Evolutionary conservation across 2,888 invertebrate genomes (phyloP).

Genomic region (Anorthoa munda): DNA sequence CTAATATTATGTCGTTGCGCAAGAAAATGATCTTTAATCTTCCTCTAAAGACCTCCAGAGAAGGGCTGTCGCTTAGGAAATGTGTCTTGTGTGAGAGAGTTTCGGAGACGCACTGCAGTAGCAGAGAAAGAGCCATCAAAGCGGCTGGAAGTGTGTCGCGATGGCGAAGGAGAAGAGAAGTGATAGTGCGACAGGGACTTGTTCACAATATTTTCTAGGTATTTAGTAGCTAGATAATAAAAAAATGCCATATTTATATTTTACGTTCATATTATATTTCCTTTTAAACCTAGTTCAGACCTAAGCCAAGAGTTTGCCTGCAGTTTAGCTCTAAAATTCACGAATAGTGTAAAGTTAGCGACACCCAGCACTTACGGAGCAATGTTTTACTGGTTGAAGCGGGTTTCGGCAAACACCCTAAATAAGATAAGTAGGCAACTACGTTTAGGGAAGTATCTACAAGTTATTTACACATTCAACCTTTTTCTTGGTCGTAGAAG

Average conservation of each 20-base stretch:
- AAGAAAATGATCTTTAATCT: too few relatives aligned
- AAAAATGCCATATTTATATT: neutral
- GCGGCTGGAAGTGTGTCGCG: too few relatives aligned
- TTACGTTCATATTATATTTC: neutral
- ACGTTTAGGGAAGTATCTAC: slow-evolving; percentile 49
- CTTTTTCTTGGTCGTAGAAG: slow-evolving; percentile 34
- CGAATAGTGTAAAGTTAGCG: slow-evolving; percentile 47
- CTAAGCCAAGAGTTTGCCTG: neutral
- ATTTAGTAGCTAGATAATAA: neutral
- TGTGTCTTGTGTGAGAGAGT: too few relatives aligned
- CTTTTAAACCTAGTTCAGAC: neutral
- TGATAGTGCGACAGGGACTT: too few relatives aligned
- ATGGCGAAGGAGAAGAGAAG: too few relatives aligned
- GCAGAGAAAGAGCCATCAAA: too few relatives aligned
- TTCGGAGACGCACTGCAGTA: too few relatives aligned
- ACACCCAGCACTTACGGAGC: slow-evolving; percentile 52
- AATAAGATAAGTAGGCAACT: slow-evolving; percentile 56
- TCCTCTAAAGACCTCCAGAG: too few relatives aligned
- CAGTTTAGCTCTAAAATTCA: slow-evolving; percentile 18
- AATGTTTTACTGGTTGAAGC: slow-evolving; percentile 47
- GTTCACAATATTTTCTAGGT: neutral
- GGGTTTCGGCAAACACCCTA: slow-evolving; percentile 55
- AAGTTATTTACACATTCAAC: slow-evolving; percentile 55
- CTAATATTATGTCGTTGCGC: too few relatives aligned
- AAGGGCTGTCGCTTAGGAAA: too few relatives aligned